phyloP scores from a whole-genome alignment of 2,113 vertebrate genomes.

The Alligator sinensis region DNA sequence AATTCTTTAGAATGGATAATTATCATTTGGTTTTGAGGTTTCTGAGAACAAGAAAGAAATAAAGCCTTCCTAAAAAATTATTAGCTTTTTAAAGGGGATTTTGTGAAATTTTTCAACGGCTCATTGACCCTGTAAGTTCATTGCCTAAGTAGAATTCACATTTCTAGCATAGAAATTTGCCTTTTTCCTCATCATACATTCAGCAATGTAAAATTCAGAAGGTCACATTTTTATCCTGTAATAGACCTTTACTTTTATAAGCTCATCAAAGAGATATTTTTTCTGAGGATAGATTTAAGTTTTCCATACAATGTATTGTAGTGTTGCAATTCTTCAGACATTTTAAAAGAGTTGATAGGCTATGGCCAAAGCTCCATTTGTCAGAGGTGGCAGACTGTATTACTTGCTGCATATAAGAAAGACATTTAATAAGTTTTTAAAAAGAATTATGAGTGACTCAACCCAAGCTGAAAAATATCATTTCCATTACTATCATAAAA shows the following conservation, averaged over 20 bases:
- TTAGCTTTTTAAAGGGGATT: background rate
- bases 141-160: conserved; percentile 48
- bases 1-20: background rate
- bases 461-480: conserved; percentile 43
- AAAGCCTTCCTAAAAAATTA: background rate
- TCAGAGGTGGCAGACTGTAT: conserved; percentile 49
- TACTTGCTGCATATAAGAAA: conserved; percentile 42
- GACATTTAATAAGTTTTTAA: conserved; percentile 67
- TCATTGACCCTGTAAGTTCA: conserved; percentile 10
- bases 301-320: conserved; percentile 45
- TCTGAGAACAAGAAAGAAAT: conserved; percentile 8
- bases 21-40: background rate
- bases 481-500: conserved; percentile 50
- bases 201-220: conserved; percentile 23
- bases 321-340: conserved; percentile 39
- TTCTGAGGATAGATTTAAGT: conserved; percentile 45
- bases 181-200: background rate
- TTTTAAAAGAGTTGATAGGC: conserved; percentile 29
- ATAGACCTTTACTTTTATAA: conserved; percentile 51
- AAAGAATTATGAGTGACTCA: conserved; percentile 64
- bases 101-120: conserved; percentile 8
- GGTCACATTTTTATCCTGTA: conserved; percentile 37
- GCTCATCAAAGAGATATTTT: conserved; percentile 31
- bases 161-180: conserved; percentile 21
- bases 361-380: conserved; percentile 59